A percentile compares a stretch with the other conserved stretches of the same genome.
phyloP scores from a whole-genome alignment of 2,113 vertebrate genomes.

The Spizaetus ornatus region DNA sequence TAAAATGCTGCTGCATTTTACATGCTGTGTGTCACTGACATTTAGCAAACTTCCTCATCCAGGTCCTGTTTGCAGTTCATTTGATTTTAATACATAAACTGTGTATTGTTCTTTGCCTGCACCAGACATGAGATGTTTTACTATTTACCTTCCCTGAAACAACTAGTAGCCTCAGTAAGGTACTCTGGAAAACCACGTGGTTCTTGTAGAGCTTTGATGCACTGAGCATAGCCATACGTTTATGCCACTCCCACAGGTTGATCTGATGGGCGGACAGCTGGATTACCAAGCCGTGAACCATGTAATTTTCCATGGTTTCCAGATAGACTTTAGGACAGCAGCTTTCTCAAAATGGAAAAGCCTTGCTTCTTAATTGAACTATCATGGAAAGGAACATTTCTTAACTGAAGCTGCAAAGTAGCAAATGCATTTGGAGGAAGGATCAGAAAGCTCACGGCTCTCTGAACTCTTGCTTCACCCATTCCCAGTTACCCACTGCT shows the following conservation, averaged over 20 bases:
- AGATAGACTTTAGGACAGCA: not conserved
- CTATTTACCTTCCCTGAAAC: not conserved
- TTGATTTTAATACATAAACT: not conserved
- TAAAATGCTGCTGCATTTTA: not conserved
- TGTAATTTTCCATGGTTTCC: not conserved
- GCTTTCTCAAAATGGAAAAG: not conserved
- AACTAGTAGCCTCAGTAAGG: not conserved
- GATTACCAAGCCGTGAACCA: not conserved
- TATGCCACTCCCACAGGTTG: not conserved
- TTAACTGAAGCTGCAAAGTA: not conserved
- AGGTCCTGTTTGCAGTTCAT: not conserved
- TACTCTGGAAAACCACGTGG: not conserved
- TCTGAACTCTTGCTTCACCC: not conserved
- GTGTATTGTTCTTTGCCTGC: not conserved
- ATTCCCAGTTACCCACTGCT: not conserved
- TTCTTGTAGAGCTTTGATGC: not conserved
- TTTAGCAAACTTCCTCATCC: not conserved
- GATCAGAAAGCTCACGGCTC: not conserved
- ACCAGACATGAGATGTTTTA: not conserved
- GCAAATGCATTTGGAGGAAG: not conserved
- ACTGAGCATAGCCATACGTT: fast-evolving
- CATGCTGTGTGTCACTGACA: not conserved
- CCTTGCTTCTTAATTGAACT: not conserved
- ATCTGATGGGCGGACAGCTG: not conserved
- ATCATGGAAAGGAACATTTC: fast-evolving